Evolutionary conservation across 2,113 vertebrate genomes (phyloP).

Genomic region (Psammodynastes pulverulentus): DNA sequence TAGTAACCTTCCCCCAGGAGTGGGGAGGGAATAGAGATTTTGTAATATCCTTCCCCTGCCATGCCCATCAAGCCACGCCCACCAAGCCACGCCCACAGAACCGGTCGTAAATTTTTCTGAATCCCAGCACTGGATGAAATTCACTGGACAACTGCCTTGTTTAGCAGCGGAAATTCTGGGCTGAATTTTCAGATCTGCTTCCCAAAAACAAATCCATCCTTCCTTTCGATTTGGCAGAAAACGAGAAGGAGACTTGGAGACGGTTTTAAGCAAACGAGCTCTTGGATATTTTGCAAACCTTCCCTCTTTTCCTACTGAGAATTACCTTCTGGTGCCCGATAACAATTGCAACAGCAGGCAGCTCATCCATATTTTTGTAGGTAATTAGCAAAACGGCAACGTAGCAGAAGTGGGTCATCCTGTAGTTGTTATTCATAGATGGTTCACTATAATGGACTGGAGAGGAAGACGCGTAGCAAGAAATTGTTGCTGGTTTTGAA

Average conservation of each 20-base stretch:
- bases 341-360: slow-evolving; percentile 40
- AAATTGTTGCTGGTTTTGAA: slow-evolving; percentile 12
- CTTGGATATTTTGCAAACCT: slow-evolving; percentile 33
- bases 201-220: background rate
- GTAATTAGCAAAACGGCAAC: slow-evolving; percentile 52
- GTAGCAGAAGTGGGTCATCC: slow-evolving; percentile 54
- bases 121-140: too few relatives aligned
- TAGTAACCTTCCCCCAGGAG: too few relatives aligned
- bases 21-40: too few relatives aligned
- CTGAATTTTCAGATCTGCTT: background rate
- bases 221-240: background rate
- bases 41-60: too few relatives aligned
- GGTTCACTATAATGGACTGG: slow-evolving; percentile 44
- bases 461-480: slow-evolving; percentile 5
- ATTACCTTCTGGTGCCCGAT: slow-evolving; percentile 36
- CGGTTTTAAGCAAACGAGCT: slow-evolving; percentile 24
- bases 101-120: too few relatives aligned
- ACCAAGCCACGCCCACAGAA: too few relatives aligned
- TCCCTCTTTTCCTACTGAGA: slow-evolving; percentile 33
- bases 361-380: slow-evolving; percentile 34
- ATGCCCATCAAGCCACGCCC: too few relatives aligned
- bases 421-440: slow-evolving; percentile 48
- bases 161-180: background rate
- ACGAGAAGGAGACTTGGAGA: slow-evolving; percentile 35
- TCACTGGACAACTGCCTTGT: background rate